These are phyloP conservation scores for Dromaius novaehollandiae DNA, from an alignment of 2,113 vertebrate genomes.

Conservation along the genomic window DNA sequence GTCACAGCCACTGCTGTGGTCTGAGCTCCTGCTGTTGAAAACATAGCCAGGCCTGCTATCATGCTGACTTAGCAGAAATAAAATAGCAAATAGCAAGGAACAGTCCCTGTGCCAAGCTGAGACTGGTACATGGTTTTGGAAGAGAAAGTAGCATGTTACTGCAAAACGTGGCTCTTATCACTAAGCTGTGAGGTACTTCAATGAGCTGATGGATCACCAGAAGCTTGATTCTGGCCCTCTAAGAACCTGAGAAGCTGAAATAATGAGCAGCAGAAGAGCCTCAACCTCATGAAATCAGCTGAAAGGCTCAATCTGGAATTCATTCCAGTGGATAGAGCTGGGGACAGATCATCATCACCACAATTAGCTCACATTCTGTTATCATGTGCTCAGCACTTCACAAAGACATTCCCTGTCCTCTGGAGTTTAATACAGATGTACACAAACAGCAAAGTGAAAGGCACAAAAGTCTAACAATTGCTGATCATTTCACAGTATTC, in stretches of 20 bases:
- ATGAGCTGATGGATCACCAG: neutral
- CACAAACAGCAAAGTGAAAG: neutral
- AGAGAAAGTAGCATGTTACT: neutral
- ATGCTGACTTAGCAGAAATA: neutral
- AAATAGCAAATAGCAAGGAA: neutral
- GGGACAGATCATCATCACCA: neutral
- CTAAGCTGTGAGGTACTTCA: neutral
- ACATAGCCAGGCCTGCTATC: rapidly evolving
- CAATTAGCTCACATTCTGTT: neutral
- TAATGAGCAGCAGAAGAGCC: neutral
- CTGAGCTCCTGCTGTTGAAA: rapidly evolving
- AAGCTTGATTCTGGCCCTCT: neutral
- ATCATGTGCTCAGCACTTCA: neutral
- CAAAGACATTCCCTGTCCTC: neutral
- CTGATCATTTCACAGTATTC: neutral
- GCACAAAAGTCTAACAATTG: neutral
- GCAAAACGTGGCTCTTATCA: neutral
- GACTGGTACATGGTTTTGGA: neutral
- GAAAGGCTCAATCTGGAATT: rapidly evolving
- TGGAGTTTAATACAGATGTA: neutral
- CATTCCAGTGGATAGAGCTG: rapidly evolving
- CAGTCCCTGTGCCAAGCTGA: neutral
- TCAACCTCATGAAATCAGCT: neutral
- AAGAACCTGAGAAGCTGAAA: neutral
- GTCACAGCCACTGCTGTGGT: rapidly evolving